Evolutionary conservation across 2,113 vertebrate genomes (phyloP).

Genomic region (Urocolius indicus): DNA sequence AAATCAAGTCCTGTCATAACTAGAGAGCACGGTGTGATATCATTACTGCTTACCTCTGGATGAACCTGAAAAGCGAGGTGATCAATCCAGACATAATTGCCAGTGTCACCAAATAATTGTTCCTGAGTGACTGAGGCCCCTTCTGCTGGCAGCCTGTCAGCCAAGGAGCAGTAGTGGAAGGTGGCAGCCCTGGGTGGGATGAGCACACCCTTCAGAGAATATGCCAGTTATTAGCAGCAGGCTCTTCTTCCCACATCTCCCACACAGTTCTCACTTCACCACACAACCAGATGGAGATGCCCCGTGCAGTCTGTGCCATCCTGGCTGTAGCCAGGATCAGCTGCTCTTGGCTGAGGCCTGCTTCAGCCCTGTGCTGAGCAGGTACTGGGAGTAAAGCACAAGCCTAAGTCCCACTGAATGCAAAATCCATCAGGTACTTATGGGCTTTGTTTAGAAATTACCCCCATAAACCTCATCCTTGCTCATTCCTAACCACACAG

Average conservation of each 20-base stretch:
- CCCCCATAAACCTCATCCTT: not conserved
- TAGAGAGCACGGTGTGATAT: not conserved
- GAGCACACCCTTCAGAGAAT: not conserved
- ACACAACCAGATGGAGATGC: not conserved
- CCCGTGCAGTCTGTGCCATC: not conserved
- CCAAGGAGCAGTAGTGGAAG: not conserved
- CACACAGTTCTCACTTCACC: not conserved
- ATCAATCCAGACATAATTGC: slow-evolving; percentile 36
- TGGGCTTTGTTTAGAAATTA: not conserved
- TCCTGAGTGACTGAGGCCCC: not conserved
- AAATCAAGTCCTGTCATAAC: not conserved
- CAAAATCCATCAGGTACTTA: not conserved
- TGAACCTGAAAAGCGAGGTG: slow-evolving; percentile 9
- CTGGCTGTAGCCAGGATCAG: not conserved
- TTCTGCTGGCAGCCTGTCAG: not conserved
- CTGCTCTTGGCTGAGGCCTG: not conserved
- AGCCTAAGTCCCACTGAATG: not conserved
- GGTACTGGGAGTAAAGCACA: not conserved
- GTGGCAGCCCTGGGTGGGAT: not conserved
- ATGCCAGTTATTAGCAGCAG: not conserved
- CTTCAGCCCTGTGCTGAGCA: not conserved
- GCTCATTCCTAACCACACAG: not conserved
- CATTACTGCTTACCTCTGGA: not conserved
- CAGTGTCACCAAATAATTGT: not conserved
- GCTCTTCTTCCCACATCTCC: not conserved